Conservation (phyloP, 2,113 vertebrate genomes). For the Megaceryle maxima region DNA sequence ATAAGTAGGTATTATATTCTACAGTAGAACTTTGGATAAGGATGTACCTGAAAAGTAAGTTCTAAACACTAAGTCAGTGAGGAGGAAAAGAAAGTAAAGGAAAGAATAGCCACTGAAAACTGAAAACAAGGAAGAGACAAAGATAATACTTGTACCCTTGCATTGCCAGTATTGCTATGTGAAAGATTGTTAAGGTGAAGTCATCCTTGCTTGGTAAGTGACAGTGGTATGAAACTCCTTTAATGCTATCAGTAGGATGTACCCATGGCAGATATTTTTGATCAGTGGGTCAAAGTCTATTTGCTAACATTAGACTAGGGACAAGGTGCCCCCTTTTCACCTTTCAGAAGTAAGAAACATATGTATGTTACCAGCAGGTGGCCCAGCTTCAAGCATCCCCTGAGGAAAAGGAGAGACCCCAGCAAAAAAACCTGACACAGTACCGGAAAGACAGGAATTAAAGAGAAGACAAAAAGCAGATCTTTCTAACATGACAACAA, state of each 20-base stretch:
- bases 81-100: neutral
- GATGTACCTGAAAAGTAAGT: neutral
- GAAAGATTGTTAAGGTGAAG: neutral
- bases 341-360: neutral
- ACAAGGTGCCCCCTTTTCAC: neutral
- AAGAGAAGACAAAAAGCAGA: neutral
- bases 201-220: neutral
- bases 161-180: neutral
- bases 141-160: neutral
- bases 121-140: neutral
- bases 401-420: neutral
- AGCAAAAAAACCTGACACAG: neutral
- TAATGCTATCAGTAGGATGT: neutral
- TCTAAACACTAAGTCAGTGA: neutral
- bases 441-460: neutral
- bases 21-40: neutral
- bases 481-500: neutral
- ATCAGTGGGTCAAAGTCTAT: neutral
- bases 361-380: neutral
- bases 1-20: neutral
- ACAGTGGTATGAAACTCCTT: neutral
- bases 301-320: neutral
- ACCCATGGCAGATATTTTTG: neutral
- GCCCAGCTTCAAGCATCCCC: neutral
- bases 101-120: neutral